Percentiles rank a stretch among this genome's conserved stretches.
These are phyloP conservation scores for Epizoanthus rinbou DNA, from an alignment of 92 coral and sea anemone species.

Conservation along the genomic window DNA sequence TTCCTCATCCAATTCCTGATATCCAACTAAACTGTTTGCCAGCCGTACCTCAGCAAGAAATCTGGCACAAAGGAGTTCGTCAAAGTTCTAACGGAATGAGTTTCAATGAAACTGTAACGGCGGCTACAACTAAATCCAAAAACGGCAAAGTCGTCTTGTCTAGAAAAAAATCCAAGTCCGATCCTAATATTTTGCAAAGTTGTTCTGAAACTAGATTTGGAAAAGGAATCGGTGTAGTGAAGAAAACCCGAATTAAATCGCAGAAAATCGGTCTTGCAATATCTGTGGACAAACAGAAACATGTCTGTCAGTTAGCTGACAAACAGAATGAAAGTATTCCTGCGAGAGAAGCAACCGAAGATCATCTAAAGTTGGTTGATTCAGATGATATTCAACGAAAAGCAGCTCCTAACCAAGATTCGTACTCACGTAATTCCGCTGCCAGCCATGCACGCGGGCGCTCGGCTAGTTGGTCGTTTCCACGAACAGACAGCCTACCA, in stretches of 20 bases:
- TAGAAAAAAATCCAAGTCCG: conserved; percentile 13
- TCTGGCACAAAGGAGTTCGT: not conserved
- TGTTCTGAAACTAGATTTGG: not conserved
- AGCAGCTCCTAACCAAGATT: not conserved
- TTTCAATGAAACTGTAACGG: not conserved
- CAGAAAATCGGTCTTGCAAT: not conserved
- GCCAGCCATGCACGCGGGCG: not conserved
- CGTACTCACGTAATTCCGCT: not conserved
- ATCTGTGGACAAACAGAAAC: not conserved
- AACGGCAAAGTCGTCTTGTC: not conserved
- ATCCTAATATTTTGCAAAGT: not conserved
- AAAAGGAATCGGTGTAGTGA: no score
- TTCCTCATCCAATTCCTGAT: not conserved
- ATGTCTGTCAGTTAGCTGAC: not conserved
- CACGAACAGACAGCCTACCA: not conserved
- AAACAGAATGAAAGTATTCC: not conserved
- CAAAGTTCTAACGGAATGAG: not conserved
- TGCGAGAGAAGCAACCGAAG: not conserved
- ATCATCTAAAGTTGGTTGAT: no score
- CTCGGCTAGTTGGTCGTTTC: not conserved
- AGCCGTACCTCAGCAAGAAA: not conserved
- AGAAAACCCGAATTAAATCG: not conserved
- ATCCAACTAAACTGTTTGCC: not conserved
- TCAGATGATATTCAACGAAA: no score
- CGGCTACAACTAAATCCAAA: not conserved